A percentile compares a stretch with the other conserved stretches of the same genome.
These are phyloP conservation scores for Epiblema foenella DNA, from an alignment of 2,888 invertebrate species.

Conservation along the genomic window DNA sequence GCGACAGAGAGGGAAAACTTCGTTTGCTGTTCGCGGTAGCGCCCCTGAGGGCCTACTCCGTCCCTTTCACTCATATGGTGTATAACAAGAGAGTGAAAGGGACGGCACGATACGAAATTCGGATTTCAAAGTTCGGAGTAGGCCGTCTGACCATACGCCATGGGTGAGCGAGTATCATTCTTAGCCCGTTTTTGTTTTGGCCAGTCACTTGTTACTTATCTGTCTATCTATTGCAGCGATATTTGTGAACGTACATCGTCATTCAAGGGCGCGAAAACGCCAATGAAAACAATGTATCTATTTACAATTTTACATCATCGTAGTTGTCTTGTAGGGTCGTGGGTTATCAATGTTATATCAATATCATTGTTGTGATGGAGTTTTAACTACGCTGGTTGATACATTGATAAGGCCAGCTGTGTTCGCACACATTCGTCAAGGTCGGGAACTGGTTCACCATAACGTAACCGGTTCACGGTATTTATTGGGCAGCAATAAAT, in stretches of 20 bases:
- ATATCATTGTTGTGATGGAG: constrained; percentile 19
- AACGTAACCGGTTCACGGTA: constrained; percentile 5
- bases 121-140: too few species aligned
- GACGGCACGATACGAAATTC: too few species aligned
- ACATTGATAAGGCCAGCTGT: constrained; percentile 24
- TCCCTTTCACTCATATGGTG: too few species aligned
- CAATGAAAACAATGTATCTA: constrained; percentile 25
- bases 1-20: too few species aligned
- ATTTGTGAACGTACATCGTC: neutral
- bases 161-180: neutral
- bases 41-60: too few species aligned
- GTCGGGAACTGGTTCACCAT: constrained; percentile 20
- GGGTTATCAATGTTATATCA: constrained; percentile 20
- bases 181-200: neutral
- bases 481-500: neutral
- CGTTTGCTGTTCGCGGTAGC: too few species aligned
- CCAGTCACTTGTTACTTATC: neutral
- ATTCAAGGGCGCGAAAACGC: constrained; percentile 31
- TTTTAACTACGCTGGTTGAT: constrained; percentile 13
- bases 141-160: too few species aligned
- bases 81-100: too few species aligned
- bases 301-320: constrained; percentile 37
- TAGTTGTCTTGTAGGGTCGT: neutral
- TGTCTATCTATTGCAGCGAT: neutral
- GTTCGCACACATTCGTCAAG: constrained; percentile 38